Evolutionary conservation across 2,113 vertebrate genomes (phyloP).

Genomic region (Hystrix cristata): DNA sequence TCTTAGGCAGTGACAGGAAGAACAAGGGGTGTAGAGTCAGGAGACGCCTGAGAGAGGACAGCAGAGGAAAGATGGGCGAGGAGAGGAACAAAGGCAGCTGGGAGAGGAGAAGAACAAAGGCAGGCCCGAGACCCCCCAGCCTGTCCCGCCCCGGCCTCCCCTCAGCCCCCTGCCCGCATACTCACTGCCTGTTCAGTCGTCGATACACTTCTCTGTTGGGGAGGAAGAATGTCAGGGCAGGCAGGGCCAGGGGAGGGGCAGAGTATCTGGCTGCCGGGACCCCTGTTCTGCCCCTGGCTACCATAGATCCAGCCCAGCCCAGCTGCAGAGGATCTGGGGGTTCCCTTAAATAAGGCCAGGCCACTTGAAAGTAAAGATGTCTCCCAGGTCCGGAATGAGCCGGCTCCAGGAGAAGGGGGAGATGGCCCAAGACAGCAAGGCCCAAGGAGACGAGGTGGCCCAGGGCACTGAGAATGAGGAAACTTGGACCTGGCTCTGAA

Average conservation of each 20-base stretch:
- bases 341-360: not conserved
- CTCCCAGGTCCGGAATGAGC: not conserved
- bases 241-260: slow-evolving; percentile 44
- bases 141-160: not conserved
- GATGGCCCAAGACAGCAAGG: not conserved
- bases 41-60: not conserved
- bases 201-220: not conserved
- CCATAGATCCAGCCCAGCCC: not conserved
- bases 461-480: not conserved
- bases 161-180: not conserved
- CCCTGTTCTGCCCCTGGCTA: not conserved
- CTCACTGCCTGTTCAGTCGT: not conserved
- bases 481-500: not conserved
- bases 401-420: not conserved
- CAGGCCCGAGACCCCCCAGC: not conserved
- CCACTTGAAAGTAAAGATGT: not conserved
- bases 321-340: not conserved
- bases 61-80: not conserved
- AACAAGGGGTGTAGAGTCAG: not conserved
- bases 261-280: slow-evolving; percentile 48
- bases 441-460: not conserved
- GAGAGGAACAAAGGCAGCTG: not conserved
- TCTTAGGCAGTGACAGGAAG: not conserved
- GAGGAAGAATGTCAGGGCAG: not conserved
- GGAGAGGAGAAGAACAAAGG: not conserved